Conservation (phyloP, 2,797 vertebrate species). For the Siniperca scherzeri region DNA sequence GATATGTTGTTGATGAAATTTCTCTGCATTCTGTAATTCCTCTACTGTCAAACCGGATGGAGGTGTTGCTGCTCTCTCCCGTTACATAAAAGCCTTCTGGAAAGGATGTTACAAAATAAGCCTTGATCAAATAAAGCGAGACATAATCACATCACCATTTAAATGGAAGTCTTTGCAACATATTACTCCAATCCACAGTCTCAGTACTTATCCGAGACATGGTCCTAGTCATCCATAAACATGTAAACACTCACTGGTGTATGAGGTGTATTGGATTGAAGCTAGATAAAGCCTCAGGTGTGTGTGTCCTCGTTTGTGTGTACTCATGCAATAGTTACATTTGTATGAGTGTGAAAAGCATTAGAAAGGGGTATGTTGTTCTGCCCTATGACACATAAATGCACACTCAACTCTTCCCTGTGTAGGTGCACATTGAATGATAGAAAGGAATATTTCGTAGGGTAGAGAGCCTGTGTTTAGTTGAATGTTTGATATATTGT, state of each 20-base stretch:
- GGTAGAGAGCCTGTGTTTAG: not conserved
- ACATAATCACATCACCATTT: constrained; percentile 58
- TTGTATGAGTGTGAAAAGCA: constrained; percentile 25
- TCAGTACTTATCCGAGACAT: constrained; percentile 35
- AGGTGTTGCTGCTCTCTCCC: constrained; percentile 26
- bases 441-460: not conserved
- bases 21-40: constrained; percentile 15
- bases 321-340: constrained; percentile 41
- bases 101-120: constrained; percentile 58
- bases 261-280: constrained; percentile 32
- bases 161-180: constrained; percentile 55
- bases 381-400: constrained; percentile 32
- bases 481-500: not conserved
- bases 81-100: constrained; percentile 47
- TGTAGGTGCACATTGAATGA: not conserved
- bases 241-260: constrained; percentile 36
- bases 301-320: constrained; percentile 9
- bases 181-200: constrained; percentile 28
- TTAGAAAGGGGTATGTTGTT: constrained; percentile 35
- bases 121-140: constrained; percentile 58
- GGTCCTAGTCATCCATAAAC: constrained; percentile 48
- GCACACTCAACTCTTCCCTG: not conserved
- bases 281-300: constrained; percentile 28
- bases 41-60: constrained; percentile 29
- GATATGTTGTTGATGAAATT: constrained; percentile 39